Base-by-base conservation (phyloP, 2,888 invertebrate genomes). In the Papilio gigon region DNA sequence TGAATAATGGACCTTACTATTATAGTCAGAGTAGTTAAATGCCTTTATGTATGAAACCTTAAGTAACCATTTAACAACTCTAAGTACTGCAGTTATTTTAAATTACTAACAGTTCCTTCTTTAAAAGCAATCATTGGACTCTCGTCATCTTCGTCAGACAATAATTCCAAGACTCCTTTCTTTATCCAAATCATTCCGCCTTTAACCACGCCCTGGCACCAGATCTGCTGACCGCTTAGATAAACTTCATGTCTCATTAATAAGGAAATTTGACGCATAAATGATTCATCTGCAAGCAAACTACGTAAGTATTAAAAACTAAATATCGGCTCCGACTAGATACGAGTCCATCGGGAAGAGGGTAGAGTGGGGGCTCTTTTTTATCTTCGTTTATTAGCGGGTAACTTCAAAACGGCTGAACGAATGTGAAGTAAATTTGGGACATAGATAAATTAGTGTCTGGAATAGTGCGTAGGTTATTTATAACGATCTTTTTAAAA, bases 131-230 rank as follows among this genome's bases (percentile, higher is more conserved):
- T 92, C 78, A 93, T 86, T 0, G 93, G 93, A 66, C 92, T 93
- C 74, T 93, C 92, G 40, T 93, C 91, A 67, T 93, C 93, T 74
- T 93, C 93, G 73, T 93, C 92, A 0, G 93, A 93, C 0, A 93
- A 80, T 84, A 93, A 86, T 74, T 93, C 93, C 2, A 93, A 76
- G 47, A 90, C 86, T 1, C 93, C 93, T 73, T 83, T 82, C 70
- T 92, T 92, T 53, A 92, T 80, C 71, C 85, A 91, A 14, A 92
- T 79, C 89, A 92, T 87, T 0, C 90, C 90, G 30, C 70, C 78
- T 74, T 90, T 92, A 25, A 91, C 90, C 2, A 92, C 89, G 0
- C 85, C 89, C 70, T 92, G 92, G 58, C 80, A 88, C 90, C 90
- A 91, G 22, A 92, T 83, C 64, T 82, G 76, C 73, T 92, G 91